Base-by-base conservation (phyloP, 2,797 vertebrate species). In the Uromys caudimaculatus region DNA sequence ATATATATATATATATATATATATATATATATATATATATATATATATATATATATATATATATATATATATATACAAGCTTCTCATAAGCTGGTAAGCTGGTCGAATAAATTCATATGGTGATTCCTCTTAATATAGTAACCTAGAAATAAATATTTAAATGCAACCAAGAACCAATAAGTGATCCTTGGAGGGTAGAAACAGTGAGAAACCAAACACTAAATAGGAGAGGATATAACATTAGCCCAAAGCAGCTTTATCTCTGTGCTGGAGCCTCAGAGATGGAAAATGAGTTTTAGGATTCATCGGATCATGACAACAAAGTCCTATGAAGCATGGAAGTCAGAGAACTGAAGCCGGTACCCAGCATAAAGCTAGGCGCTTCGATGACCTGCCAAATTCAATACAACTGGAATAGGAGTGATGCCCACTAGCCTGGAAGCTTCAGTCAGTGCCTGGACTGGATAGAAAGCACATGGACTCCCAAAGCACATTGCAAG, bases 141-240 rank as follows among this genome's bases (percentile, higher is more conserved):
- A 90, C 50, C n/a, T 75, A 83, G 2, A 85, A 92, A 90, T 84
- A 64, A 85, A 89, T 23, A 94, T 73, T 90, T 67, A 94, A 83
- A 78, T 79, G 27, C 38, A 90, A 89, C 32, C 3, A 78, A 92
- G 50, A 91, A 88, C 24, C 5, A 83, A 78, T 81, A 94, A 83
- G n/a, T n/a, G 81, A 81, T 81, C 62, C 4, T 27, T 16, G 54
- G 17, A 11, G 47, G 24, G 58, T 85, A 62, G 32, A 96, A 62
- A 93, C 47, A 16, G 4, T 77, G 12, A 82, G 8, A 81, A 87
- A 62, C 23, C 79, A 75, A 47, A 56, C 19, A 32, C n/a, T 58
- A 82, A 60, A 14, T 19, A 27, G 16, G 54, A n/a, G 1, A 29
- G 32, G 35, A 75, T 17, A 3, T 7, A 87, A 17, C 0, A 44